Conservation (phyloP, 2,888 invertebrate species). For the Leucophora obtusa region DNA sequence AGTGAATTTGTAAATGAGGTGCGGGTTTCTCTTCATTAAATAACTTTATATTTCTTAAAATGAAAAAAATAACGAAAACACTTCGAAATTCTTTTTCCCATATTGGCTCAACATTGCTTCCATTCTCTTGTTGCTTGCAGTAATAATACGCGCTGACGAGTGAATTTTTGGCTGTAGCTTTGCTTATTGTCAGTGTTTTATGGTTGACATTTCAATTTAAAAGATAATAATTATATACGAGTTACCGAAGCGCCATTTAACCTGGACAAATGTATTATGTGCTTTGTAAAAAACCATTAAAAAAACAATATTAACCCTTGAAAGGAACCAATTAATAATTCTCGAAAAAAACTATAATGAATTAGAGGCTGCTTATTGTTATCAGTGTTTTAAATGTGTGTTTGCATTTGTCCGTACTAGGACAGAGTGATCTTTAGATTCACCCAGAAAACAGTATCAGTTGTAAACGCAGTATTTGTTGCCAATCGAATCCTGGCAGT, state of each 20-base stretch:
- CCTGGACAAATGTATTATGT: conserved; percentile 37
- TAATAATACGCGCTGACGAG: conserved; percentile 8
- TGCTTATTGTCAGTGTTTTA: conserved; percentile 61
- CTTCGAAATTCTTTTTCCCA: conserved; percentile 43
- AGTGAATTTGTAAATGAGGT: conserved; percentile 57
- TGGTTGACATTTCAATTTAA: conserved; percentile 65
- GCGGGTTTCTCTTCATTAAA: conserved; percentile 53
- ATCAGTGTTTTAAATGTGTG: too few species aligned
- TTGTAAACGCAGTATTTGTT: too few species aligned
- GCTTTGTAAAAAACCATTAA: background rate
- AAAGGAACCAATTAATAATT: too few species aligned
- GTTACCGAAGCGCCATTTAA: conserved; percentile 56
- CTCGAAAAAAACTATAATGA: too few species aligned
- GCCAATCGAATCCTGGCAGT: too few species aligned
- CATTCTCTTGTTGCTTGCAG: conserved; percentile 40
- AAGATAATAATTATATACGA: conserved; percentile 64
- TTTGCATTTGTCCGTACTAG: too few species aligned
- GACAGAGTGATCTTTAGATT: too few species aligned
- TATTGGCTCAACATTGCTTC: conserved; percentile 42
- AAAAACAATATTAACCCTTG: too few species aligned
- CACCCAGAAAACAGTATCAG: too few species aligned
- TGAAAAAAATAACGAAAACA: conserved; percentile 4
- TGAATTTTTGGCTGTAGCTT: conserved; percentile 39
- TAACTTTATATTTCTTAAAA: conserved; percentile 45
- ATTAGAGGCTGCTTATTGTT: too few species aligned